phyloP scores from a whole-genome alignment of 2,113 vertebrate genomes.

The Etia nguti region DNA sequence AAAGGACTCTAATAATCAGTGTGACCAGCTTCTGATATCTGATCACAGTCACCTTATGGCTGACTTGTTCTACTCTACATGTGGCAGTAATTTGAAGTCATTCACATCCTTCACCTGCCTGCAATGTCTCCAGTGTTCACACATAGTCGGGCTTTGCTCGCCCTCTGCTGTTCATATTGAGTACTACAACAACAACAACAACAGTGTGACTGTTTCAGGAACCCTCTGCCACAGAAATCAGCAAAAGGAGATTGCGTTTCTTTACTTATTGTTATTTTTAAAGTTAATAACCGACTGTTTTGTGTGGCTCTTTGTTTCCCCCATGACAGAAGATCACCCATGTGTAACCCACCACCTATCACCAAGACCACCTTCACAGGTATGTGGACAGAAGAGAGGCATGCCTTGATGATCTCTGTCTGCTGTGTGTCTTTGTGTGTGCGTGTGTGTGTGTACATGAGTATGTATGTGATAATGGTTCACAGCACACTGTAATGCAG shows the following conservation, averaged over 20 bases:
- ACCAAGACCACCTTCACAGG: constrained; percentile 96
- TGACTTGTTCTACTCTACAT: not conserved
- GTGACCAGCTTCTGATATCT: not conserved
- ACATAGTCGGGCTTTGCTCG: not conserved
- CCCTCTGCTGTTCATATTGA: constrained; percentile 46
- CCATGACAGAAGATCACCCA: constrained; percentile 86
- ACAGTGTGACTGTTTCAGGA: not conserved
- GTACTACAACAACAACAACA: constrained; percentile 57
- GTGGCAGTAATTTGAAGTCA: not conserved
- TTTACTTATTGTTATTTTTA: not conserved
- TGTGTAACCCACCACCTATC: constrained; percentile 96
- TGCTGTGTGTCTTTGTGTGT: not conserved
- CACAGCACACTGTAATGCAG: not conserved
- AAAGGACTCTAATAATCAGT: not conserved
- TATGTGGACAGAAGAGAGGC: constrained; percentile 40
- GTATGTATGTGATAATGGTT: not conserved
- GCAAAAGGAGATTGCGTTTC: not conserved
- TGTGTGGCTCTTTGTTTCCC: constrained; percentile 11
- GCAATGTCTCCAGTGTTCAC: not conserved
- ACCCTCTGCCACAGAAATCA: not conserved
- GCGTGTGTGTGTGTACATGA: not conserved
- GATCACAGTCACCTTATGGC: not conserved
- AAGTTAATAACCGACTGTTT: not conserved
- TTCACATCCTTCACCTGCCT: not conserved
- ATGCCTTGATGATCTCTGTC: not conserved